A percentile compares a stretch with the other conserved stretches of the same genome.
phyloP scores from a whole-genome alignment of 1,140 invertebrate species.

The Yoshiicerus persimilis region DNA sequence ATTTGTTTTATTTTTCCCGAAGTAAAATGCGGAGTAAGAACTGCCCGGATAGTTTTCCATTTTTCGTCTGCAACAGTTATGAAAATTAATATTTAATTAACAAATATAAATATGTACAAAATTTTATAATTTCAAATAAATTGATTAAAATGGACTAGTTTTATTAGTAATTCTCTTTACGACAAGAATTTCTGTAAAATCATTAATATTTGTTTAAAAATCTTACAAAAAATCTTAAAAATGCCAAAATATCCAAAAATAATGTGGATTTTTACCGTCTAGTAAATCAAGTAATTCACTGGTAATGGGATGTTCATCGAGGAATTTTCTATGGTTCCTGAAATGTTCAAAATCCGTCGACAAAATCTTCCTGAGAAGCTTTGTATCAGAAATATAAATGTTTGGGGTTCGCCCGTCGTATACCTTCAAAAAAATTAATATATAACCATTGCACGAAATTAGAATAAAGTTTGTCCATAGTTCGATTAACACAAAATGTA shows the following conservation, averaged over 20 bases:
- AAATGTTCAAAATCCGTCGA: background rate
- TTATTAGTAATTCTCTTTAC: too few relatives aligned
- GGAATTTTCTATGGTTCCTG: background rate
- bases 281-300: background rate
- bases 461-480: too few relatives aligned
- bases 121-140: too few relatives aligned
- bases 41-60: conserved; percentile 24
- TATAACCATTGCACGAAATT: conserved; percentile 48
- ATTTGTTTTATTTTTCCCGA: conserved; percentile 33
- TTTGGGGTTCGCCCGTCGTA: background rate
- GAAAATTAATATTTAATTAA: background rate
- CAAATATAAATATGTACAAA: too few relatives aligned
- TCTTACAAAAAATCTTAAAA: too few relatives aligned
- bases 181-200: too few relatives aligned
- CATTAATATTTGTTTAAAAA: too few relatives aligned
- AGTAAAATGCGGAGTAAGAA: conserved; percentile 28
- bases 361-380: background rate
- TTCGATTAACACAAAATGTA: too few relatives aligned
- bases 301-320: background rate
- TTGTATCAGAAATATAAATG: background rate
- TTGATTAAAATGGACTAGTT: too few relatives aligned
- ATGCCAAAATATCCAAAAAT: too few relatives aligned
- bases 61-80: conserved; percentile 53
- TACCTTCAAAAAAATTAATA: conserved; percentile 59
- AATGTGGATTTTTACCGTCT: too few relatives aligned